Evolutionary conservation across 2,797 vertebrate genomes (phyloP).

Genomic region (Sebastes cheni): DNA sequence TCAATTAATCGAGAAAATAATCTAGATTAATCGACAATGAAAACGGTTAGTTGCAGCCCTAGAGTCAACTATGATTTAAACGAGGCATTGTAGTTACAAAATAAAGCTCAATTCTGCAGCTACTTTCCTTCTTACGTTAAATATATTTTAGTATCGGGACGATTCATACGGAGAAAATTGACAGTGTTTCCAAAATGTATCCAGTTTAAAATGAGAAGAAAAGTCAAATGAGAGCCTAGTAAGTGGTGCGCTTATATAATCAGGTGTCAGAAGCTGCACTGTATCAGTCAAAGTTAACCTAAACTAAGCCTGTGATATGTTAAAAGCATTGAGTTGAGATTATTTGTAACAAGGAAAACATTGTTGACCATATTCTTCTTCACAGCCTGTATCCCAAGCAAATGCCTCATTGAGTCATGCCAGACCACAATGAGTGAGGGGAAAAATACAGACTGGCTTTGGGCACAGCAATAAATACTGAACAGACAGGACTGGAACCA

Average conservation of each 20-base stretch:
- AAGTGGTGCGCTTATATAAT: neutral
- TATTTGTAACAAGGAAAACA: neutral
- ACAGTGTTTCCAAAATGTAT: neutral
- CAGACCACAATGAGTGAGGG: neutral
- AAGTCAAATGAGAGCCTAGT: neutral
- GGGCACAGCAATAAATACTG: neutral
- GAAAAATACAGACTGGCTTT: conserved; percentile 1
- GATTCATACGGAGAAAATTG: neutral
- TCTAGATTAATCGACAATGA: no score
- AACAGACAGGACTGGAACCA: neutral
- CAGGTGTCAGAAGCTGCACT: no score
- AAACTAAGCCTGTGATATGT: neutral
- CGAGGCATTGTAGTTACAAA: neutral
- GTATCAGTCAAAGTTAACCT: neutral
- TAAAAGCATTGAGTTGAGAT: neutral
- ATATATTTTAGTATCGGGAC: neutral
- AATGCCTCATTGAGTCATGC: neutral
- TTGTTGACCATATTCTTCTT: neutral
- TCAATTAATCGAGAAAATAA: no score
- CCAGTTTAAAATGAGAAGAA: neutral
- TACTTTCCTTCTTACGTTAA: neutral
- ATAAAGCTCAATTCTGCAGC: neutral
- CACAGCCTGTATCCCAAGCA: neutral
- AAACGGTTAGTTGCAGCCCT: no score
- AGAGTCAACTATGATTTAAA: neutral